phyloP scores from a whole-genome alignment of 2,113 vertebrate genomes.

The Python bivittatus region DNA sequence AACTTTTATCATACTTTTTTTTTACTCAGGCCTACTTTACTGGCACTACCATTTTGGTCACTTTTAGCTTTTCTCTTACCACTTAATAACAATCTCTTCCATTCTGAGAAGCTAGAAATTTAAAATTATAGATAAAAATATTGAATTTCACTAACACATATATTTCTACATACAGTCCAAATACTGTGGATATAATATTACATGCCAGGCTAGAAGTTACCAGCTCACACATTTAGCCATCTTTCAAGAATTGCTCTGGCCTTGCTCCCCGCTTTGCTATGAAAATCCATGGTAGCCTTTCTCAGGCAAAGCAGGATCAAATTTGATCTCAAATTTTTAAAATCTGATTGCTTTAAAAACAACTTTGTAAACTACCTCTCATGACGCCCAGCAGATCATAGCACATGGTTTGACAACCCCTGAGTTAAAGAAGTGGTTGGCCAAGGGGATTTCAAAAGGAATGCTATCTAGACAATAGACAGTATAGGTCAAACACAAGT shows the following conservation, averaged over 20 bases:
- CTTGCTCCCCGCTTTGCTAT: not conserved
- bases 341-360: not conserved
- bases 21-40: not conserved
- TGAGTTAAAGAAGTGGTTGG: not conserved
- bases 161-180: not conserved
- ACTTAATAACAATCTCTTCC: not conserved
- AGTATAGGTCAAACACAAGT: not conserved
- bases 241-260: not conserved
- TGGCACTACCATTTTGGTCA: not conserved
- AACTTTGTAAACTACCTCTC: not conserved
- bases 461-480: not conserved
- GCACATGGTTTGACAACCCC: not conserved
- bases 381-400: not conserved
- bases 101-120: not conserved
- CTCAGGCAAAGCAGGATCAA: not conserved
- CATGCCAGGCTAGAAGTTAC: not conserved
- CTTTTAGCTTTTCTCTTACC: not conserved
- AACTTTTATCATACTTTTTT: not conserved
- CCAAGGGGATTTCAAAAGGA: not conserved
- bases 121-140: not conserved
- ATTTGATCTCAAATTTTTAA: too few relatives aligned
- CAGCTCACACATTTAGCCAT: not conserved
- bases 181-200: not conserved
- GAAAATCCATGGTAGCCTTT: not conserved
- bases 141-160: not conserved